Conservation (phyloP, 30 jellyfish, hydroid and myxozoan genomes). For the Hydra vulgaris region DNA sequence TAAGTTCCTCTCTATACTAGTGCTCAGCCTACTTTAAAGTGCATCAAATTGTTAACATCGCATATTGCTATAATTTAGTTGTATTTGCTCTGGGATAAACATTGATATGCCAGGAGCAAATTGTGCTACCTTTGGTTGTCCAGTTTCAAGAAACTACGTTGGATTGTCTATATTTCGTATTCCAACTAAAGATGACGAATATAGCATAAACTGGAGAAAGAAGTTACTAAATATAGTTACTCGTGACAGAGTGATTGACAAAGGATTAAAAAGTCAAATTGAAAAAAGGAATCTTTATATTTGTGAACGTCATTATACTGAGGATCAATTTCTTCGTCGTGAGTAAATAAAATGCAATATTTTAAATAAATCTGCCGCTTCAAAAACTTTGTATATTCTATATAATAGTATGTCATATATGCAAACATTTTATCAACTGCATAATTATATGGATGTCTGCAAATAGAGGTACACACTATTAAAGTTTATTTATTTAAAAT, state of each 20-base stretch:
- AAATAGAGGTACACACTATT: not conserved
- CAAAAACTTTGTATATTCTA: not conserved
- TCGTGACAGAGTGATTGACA: slow-evolving; percentile 43
- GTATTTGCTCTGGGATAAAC: not conserved
- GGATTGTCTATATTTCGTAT: slow-evolving; percentile 37
- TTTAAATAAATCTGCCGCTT: not conserved
- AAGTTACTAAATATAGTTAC: slow-evolving; percentile 29
- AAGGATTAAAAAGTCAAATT: slow-evolving; percentile 28
- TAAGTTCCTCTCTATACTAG: slow-evolving; percentile 22
- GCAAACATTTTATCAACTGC: not conserved
- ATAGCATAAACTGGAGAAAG: slow-evolving; percentile 43
- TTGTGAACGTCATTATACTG: slow-evolving; percentile 42
- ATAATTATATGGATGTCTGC: not conserved
- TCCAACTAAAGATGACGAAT: slow-evolving; percentile 53
- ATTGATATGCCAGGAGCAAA: slow-evolving; percentile 59
- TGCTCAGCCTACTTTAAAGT: slow-evolving; percentile 39
- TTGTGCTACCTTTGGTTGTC: slow-evolving; percentile 52
- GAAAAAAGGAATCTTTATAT: slow-evolving; percentile 18
- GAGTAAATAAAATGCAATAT: not conserved
- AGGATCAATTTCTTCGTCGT: not conserved
- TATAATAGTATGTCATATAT: not conserved
- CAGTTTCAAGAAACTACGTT: slow-evolving; percentile 36
- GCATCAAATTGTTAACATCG: slow-evolving; percentile 8
- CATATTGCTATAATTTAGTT: not conserved
- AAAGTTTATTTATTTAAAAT: not conserved